Conservation (phyloP, 2,888 invertebrate genomes). For the Cerceris ruficornis region DNA sequence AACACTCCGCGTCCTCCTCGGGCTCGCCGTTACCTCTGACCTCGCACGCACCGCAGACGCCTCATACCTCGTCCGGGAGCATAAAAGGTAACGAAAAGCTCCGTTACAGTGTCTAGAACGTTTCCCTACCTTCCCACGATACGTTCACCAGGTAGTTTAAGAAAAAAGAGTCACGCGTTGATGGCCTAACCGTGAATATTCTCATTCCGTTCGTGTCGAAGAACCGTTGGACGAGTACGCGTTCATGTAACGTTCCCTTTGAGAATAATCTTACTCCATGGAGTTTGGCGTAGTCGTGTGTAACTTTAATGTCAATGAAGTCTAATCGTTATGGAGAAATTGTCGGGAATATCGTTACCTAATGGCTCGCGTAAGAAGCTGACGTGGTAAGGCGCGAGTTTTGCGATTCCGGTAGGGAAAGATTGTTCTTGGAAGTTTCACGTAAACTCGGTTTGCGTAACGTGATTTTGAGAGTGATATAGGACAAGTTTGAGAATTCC, state of each 20-base stretch:
- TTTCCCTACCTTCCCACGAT: slow-evolving; percentile 38
- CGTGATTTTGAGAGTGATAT: neutral
- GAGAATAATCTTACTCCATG: slow-evolving; percentile 31
- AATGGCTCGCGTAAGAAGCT: neutral
- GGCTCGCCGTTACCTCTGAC: slow-evolving; percentile 80
- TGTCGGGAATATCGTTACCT: neutral
- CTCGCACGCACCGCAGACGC: slow-evolving; percentile 86
- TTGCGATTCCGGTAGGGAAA: neutral
- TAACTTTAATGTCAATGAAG: neutral
- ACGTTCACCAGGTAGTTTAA: slow-evolving; percentile 12
- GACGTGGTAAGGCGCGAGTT: neutral
- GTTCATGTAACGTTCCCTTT: slow-evolving; percentile 47
- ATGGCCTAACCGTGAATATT: slow-evolving; percentile 40
- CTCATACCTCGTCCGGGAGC: slow-evolving; percentile 91
- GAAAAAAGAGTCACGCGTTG: slow-evolving; percentile 38
- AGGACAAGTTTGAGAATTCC: neutral
- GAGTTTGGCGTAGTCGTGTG: slow-evolving; percentile 2
- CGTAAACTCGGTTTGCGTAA: neutral
- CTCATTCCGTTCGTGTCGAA: slow-evolving; percentile 52
- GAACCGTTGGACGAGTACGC: slow-evolving; percentile 44
- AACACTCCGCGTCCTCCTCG: slow-evolving; percentile 82
- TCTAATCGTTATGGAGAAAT: too few relatives aligned
- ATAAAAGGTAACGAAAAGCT: slow-evolving; percentile 87
- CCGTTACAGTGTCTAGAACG: slow-evolving; percentile 32
- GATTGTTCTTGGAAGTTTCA: neutral